Base-by-base conservation (phyloP, 2,888 invertebrate species). In the Apoda limacodes region DNA sequence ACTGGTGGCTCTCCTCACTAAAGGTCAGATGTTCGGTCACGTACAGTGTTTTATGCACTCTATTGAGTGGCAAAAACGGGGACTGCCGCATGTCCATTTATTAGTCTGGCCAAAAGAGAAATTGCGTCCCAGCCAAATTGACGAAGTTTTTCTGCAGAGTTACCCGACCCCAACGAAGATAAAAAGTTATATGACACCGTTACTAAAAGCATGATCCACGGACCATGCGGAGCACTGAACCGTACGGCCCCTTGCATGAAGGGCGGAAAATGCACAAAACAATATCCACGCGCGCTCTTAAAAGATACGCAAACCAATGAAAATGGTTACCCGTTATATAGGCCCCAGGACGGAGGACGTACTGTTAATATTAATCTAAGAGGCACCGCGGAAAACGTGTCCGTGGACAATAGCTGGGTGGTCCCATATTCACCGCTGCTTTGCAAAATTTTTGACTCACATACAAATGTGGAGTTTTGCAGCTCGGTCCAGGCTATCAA, bases 271-370 rank as follows among this genome's bases (percentile, higher is more conserved):
- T n/a, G n/a, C n/a, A n/a, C n/a, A n/a, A n/a, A n/a, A n/a, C n/a
- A n/a, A n/a, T n/a, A n/a, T n/a, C n/a, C n/a, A n/a, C n/a, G n/a
- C n/a, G n/a, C n/a, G n/a, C n/a, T n/a, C n/a, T n/a, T n/a, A n/a
- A n/a, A n/a, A n/a, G n/a, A n/a, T n/a, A n/a, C n/a, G n/a, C 20
- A 29, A 10, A 41, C 40, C 13, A 40, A 37, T 13, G 45, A 50
- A 10, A 37, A 53, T 3, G 52, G 55, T 2, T 59, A 57, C 35
- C 52, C 53, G 1, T 3, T 39, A 30, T 54, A 54, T 28, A 30
- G 50, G 4, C 43, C 45, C 28, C 48, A 13, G 28, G 39, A 51
- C 14, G 43, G 41, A 4, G 49, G 50, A 12, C 34, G 32, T 19
- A 43, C 39, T 28, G 38, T 37, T 30, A 43, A 42, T 39, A 5